A percentile compares a stretch with the other conserved stretches of the same genome.
phyloP scores from a whole-genome alignment of 92 coral and sea anemone species.

The Anthopleura xanthogrammica region DNA sequence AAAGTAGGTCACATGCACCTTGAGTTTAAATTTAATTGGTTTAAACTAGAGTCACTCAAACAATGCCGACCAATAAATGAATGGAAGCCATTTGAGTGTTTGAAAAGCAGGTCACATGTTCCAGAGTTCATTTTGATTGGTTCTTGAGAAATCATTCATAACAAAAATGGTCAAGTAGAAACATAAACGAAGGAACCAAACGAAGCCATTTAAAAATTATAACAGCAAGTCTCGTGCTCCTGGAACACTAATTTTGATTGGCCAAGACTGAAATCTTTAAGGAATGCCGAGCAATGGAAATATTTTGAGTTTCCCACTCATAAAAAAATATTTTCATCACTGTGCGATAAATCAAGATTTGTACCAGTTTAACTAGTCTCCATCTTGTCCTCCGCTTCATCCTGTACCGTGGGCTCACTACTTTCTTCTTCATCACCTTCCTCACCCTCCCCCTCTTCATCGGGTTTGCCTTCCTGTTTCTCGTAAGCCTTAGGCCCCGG shows the following conservation, averaged over 20 bases:
- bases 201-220: too few species aligned
- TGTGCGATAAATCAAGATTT: not conserved
- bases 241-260: not conserved
- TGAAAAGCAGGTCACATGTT: too few species aligned
- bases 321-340: too few species aligned
- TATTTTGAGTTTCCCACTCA: not conserved
- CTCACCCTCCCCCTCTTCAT: slow-evolving; percentile 85
- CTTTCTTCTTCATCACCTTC: slow-evolving; percentile 69
- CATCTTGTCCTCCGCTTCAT: slow-evolving; percentile 79
- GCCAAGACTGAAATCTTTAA: not conserved
- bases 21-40: too few species aligned
- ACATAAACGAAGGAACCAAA: too few species aligned
- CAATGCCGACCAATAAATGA: too few species aligned
- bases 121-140: too few species aligned
- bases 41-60: too few species aligned
- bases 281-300: not conserved
- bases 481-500: slow-evolving; percentile 94
- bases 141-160: too few species aligned
- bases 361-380: slow-evolving; percentile 41
- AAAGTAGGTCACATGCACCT: too few species aligned
- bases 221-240: not conserved
- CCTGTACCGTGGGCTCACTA: slow-evolving; percentile 48
- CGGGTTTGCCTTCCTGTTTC: slow-evolving; percentile 84
- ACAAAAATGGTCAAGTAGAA: too few species aligned
- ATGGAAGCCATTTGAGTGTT: too few species aligned